A percentile compares a stretch with the other conserved stretches of the same genome.
phyloP scores from a whole-genome alignment of 2,797 vertebrate species.

The Galaxias olidus region DNA sequence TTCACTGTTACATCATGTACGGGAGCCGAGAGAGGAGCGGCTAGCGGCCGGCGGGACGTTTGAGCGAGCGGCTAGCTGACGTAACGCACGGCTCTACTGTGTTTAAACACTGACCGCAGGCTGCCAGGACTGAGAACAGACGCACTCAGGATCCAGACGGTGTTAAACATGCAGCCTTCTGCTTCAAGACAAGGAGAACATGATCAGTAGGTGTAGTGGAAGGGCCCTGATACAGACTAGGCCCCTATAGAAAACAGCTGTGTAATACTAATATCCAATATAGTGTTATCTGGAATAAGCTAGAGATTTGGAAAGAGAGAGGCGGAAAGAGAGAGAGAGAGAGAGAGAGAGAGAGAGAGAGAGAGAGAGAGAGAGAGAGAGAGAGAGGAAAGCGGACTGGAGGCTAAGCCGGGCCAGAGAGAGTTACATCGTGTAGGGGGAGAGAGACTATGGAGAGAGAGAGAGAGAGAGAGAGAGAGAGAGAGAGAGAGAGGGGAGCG shows the following conservation, averaged over 20 bases:
- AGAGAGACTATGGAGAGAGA: background rate
- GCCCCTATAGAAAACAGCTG: no score
- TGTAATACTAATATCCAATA: no score
- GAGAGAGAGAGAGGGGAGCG: background rate
- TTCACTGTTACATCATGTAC: slow-evolving; percentile 75
- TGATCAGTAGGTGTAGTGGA: no score
- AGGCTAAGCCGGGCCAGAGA: no score
- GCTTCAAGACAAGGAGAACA: background rate
- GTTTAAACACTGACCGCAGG: slow-evolving; percentile 25
- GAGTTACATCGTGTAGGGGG: no score
- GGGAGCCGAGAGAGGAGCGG: slow-evolving; percentile 9
- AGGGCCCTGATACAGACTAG: no score
- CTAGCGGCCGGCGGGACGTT: background rate
- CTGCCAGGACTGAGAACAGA: slow-evolving; percentile 17
- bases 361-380: background rate
- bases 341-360: background rate
- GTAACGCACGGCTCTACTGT: slow-evolving; percentile 15
- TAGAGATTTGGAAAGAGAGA: no score
- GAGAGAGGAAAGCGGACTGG: no score
- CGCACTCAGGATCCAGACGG: slow-evolving; percentile 8
- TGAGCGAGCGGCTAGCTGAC: slow-evolving; percentile 16
- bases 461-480: background rate
- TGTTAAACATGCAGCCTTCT: background rate
- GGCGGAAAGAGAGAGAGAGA: no score
- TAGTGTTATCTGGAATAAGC: no score